Evolutionary conservation across 2,888 invertebrate genomes (phyloP), one percentile per base, ranked within the genome.

Genomic region (Trachelus troglodyta): DNA sequence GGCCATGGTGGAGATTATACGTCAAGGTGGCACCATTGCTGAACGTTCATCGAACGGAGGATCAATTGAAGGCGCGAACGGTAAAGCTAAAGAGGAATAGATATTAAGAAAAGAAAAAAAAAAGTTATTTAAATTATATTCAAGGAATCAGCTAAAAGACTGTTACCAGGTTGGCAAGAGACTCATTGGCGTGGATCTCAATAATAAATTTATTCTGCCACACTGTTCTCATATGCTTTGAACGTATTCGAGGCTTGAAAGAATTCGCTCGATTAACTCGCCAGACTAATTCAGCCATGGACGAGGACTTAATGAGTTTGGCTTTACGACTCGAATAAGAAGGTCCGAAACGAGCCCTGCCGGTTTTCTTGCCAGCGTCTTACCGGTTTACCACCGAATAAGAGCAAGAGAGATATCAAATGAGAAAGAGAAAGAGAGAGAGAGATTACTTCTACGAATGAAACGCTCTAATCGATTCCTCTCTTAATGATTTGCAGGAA

Each of bases 1-100:
- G 99, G 99, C 96, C 97, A 12, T 99, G 99, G 99, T 99, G 99
- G 99, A 93, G 97, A 82, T 94, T 99, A 82, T 95, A 98, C 91
- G 96, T 98, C 80, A 95, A 97, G 85, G 97, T 99, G 75, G 95
- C 97, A 76, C 98, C 98, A 34, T 93, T 99, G 83, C 94, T 99
- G 80, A 97, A 98, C 89, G 98, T 98, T 12, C 97, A 98, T 91
- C 94, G 98, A 81, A 98, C 98, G 34, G 98, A 98, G 91, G 98
- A 98, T 91, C 96, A 98, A 90, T 94, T 98, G 80, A 95, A 96
- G 83, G 95, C 96, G 79, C 97, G 96, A 89, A 96, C 96, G 94
- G 97, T 97, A 85, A 93, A 23, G 56, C 15, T 56, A 23, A 56
- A 40, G 23, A 56, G 3, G 2, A 23, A 23, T 56, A 56, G 23